Percentiles rank a stretch among this genome's conserved stretches.
Evolutionary conservation across 2,888 invertebrate genomes (phyloP).

Genomic region (Eudemis profundana): DNA sequence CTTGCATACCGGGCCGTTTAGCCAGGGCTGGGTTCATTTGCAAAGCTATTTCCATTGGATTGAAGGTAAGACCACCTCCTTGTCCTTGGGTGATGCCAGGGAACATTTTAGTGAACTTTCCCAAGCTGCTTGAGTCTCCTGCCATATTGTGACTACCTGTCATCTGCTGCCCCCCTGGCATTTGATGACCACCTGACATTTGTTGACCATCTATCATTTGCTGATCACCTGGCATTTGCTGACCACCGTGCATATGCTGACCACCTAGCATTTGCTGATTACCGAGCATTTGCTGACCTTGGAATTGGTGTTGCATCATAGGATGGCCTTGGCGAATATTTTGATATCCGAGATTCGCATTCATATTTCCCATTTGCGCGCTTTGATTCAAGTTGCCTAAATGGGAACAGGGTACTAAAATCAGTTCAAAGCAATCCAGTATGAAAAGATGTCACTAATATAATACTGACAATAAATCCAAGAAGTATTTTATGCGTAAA

Average conservation of each 20-base stretch:
- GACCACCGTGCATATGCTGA: not conserved
- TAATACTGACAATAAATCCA: no score
- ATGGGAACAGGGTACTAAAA: conserved; percentile 14
- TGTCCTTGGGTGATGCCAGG: conserved; percentile 69
- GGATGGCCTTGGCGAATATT: conserved; percentile 38
- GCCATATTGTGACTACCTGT: conserved; percentile 3
- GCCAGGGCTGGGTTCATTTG: conserved; percentile 78
- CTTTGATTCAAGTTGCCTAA: conserved; percentile 46
- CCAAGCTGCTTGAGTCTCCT: conserved; percentile 53
- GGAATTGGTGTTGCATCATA: conserved; percentile 19
- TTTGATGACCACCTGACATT: conserved; percentile 2
- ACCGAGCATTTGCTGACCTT: conserved; percentile 61
- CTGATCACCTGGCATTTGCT: not conserved
- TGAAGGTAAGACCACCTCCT: conserved; percentile 70
- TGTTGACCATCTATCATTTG: not conserved
- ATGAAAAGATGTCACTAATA: no score
- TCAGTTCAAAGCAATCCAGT: not conserved
- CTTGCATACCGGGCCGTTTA: conserved; percentile 64
- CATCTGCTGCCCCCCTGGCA: conserved; percentile 31
- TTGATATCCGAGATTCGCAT: conserved; percentile 25
- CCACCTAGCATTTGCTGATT: conserved; percentile 11
- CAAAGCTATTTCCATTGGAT: conserved; percentile 79
- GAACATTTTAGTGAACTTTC: conserved; percentile 77
- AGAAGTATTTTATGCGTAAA: no score
- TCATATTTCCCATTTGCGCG: conserved; percentile 25